These are phyloP conservation scores for Dipodomys stephensi DNA, from an alignment of 2,113 vertebrate genomes.

Conservation along the genomic window DNA sequence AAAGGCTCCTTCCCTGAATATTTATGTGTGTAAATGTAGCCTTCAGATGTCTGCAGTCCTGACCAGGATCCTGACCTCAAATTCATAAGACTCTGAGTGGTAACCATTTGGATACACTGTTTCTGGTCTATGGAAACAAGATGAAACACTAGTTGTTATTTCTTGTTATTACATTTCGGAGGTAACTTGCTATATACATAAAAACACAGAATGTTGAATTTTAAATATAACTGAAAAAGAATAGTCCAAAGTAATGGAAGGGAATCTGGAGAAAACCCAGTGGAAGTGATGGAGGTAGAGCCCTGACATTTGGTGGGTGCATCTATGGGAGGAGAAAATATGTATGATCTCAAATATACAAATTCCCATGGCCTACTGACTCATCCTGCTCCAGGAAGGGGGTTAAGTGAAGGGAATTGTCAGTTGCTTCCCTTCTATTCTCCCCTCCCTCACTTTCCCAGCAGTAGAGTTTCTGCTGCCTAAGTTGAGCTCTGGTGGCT, in stretches of 20 bases:
- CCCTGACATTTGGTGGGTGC: neutral
- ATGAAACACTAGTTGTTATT: neutral
- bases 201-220: neutral
- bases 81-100: neutral
- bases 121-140: neutral
- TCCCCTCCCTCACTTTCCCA: too few relatives aligned
- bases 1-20: neutral
- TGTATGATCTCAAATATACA: rapidly evolving
- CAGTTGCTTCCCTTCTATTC: too few relatives aligned
- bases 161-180: neutral
- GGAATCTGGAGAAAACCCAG: neutral
- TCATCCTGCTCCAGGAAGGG: neutral
- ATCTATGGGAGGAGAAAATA: neutral
- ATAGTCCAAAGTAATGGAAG: neutral
- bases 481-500: too few relatives aligned
- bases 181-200: neutral
- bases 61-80: neutral
- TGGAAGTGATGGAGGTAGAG: neutral
- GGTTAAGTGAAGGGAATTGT: too few relatives aligned
- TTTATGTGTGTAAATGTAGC: neutral
- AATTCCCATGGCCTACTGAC: too few relatives aligned
- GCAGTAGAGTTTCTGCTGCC: too few relatives aligned
- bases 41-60: neutral
- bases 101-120: neutral
- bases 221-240: neutral